Evolutionary conservation across 1,140 invertebrate genomes (phyloP).

Genomic region (Hyles euphorbiae): DNA sequence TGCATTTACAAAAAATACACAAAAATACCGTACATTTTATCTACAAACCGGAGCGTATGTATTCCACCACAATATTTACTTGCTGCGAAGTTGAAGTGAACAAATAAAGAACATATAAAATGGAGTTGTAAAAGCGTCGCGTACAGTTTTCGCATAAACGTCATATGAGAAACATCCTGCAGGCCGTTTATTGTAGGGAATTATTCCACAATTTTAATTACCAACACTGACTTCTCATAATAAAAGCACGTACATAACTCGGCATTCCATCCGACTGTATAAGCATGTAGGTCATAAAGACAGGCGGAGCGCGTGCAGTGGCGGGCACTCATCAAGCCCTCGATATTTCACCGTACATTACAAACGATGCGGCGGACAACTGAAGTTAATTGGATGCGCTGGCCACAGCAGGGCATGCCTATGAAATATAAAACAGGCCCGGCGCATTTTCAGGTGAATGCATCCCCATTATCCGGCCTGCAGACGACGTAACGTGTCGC

Average conservation of each 20-base stretch:
- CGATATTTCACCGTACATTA: constrained; percentile 62
- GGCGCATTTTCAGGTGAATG: constrained; percentile 48
- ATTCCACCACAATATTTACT: too few species aligned
- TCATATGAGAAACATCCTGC: too few species aligned
- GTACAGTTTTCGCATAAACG: too few species aligned
- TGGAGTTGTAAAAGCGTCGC: too few species aligned
- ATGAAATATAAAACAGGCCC: constrained; percentile 65
- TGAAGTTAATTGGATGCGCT: constrained; percentile 69
- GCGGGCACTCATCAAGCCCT: constrained; percentile 49
- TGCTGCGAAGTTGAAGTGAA: too few species aligned
- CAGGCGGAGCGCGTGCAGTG: constrained; percentile 20
- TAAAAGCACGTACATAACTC: constrained; percentile 5
- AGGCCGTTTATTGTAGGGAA: not conserved
- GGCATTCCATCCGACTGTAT: constrained; percentile 17
- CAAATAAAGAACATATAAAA: too few species aligned
- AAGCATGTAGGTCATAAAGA: constrained; percentile 36
- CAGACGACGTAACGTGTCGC: constrained; percentile 41
- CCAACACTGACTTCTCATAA: constrained; percentile 5
- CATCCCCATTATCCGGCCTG: constrained; percentile 43
- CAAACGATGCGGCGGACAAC: constrained; percentile 52
- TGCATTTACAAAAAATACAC: too few species aligned
- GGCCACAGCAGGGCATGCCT: constrained; percentile 42
- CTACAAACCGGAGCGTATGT: too few species aligned
- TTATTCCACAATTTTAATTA: constrained; percentile 5
- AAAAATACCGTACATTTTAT: too few species aligned